Evolutionary conservation across 64 coral and sea anemone species (phyloP), one percentile per base, ranked within the genome.

Genomic region (Montipora capricornis): DNA sequence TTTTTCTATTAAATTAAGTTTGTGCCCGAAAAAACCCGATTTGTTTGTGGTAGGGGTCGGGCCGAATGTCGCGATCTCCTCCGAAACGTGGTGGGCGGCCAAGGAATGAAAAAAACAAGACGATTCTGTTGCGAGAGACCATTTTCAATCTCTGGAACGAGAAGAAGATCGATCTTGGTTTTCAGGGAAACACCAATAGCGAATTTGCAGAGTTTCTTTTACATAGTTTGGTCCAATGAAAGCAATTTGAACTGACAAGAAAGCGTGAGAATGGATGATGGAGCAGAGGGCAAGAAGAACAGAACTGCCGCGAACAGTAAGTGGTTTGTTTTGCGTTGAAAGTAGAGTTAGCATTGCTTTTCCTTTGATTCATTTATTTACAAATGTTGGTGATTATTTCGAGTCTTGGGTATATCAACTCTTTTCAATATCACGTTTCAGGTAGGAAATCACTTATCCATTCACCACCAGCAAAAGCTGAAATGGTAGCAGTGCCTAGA

Each of bases 181-280:
- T 87, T 6, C 26, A 5, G 17, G 73, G 50, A 71, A 44, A 64
- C 22, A 87, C 22, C 45, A 87, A 87, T 48, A 87, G 83, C 20
- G 83, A 87, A 19, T 74, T 87, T 87, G 83, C 83, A 2, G 83
- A 87, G 83, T 87, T 87, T 73, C 83, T 87, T 68, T 49, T 87
- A 5, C 83, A 87, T 87, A 17, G 61, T 64, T 64, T 64, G 61
- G 61, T 19, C 0, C 61, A 64, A 64, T 64, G 61, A 12, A 16
- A 64, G 61, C 61, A 64, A 64, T 64, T 64, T 16, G 61, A 64
- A 64, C 37, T 37, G 37, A 37, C 61, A 64, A 64, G 61, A 64
- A 64, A 64, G 61, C 13, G 61, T 64, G 61, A 64, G 61, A 64
- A 64, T 64, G 61, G 61, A 64, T 64, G 61, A 64, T 64, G 61